phyloP scores from a whole-genome alignment of 2,888 invertebrate genomes.

The Sinhomidia bicolor region DNA sequence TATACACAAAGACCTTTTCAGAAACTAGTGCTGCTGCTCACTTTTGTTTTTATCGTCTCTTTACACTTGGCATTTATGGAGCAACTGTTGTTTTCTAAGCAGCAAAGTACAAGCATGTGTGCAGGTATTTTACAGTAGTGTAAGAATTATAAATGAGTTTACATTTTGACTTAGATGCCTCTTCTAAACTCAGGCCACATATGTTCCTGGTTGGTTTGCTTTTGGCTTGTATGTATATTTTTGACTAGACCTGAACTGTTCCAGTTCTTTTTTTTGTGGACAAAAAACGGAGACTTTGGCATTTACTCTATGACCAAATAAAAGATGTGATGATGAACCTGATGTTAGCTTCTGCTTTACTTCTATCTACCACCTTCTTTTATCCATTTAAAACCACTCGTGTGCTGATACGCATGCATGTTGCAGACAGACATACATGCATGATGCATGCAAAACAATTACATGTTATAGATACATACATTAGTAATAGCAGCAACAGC shows the following conservation, averaged over 20 bases:
- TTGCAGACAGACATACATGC: too few relatives aligned
- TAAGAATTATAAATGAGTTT: slow-evolving; percentile 1
- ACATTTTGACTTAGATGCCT: too few relatives aligned
- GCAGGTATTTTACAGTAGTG: slow-evolving; percentile 13
- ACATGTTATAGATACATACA: background rate
- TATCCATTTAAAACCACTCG: slow-evolving; percentile 46
- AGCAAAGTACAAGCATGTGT: background rate
- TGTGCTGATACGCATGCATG: too few relatives aligned
- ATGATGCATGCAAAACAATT: slow-evolving; percentile 53
- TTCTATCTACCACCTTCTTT: too few relatives aligned
- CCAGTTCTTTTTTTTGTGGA: slow-evolving; percentile 33
- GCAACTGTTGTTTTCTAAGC: slow-evolving; percentile 31
- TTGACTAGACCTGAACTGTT: slow-evolving; percentile 22
- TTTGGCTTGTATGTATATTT: background rate
- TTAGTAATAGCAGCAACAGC: background rate
- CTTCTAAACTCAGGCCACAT: too few relatives aligned
- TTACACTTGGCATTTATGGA: background rate
- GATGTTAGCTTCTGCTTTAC: slow-evolving; percentile 25
- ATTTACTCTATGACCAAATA: background rate
- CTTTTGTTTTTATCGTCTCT: slow-evolving; percentile 17
- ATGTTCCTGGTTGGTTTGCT: slow-evolving; percentile 12
- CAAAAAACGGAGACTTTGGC: slow-evolving; percentile 12
- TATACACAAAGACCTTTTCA: slow-evolving; percentile 8
- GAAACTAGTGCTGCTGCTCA: too few relatives aligned
- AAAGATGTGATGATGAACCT: slow-evolving; percentile 16